Percentiles rank a stretch among this genome's conserved stretches.
These are phyloP conservation scores for Spilogale gracilis DNA, from an alignment of 2,113 vertebrate genomes.

Conservation along the genomic window DNA sequence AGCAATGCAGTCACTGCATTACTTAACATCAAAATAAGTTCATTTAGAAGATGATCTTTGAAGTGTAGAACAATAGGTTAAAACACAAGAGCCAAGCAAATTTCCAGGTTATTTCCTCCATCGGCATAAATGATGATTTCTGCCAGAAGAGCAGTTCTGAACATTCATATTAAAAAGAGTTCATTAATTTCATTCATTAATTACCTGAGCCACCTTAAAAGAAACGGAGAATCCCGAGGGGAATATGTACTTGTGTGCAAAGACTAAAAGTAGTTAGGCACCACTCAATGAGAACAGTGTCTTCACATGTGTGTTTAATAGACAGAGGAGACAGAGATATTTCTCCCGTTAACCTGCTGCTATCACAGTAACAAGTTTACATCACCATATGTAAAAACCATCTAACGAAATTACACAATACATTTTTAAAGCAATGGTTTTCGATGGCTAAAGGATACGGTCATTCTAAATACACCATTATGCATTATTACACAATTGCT, in stretches of 20 bases:
- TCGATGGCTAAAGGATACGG: conserved; percentile 45
- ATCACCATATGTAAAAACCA: not conserved
- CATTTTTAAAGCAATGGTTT: conserved; percentile 63
- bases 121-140: conserved; percentile 47
- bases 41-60: conserved; percentile 46
- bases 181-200: conserved; percentile 82
- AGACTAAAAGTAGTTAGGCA: conserved; percentile 70
- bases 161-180: conserved; percentile 78
- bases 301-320: conserved; percentile 54
- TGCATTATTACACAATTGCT: conserved; percentile 53
- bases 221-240: conserved; percentile 76
- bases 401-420: conserved; percentile 6
- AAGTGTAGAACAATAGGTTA: not conserved
- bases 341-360: not conserved
- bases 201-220: conserved; percentile 78
- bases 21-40: conserved; percentile 62
- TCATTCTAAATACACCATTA: conserved; percentile 75
- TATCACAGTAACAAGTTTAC: conserved; percentile 10
- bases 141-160: conserved; percentile 74
- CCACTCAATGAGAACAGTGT: conserved; percentile 73
- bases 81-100: conserved; percentile 41
- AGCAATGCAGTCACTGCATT: not conserved
- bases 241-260: conserved; percentile 76
- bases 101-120: not conserved
- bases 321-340: conserved; percentile 69